Conservation (phyloP, 2,113 vertebrate genomes). For the Urocolius indicus region DNA sequence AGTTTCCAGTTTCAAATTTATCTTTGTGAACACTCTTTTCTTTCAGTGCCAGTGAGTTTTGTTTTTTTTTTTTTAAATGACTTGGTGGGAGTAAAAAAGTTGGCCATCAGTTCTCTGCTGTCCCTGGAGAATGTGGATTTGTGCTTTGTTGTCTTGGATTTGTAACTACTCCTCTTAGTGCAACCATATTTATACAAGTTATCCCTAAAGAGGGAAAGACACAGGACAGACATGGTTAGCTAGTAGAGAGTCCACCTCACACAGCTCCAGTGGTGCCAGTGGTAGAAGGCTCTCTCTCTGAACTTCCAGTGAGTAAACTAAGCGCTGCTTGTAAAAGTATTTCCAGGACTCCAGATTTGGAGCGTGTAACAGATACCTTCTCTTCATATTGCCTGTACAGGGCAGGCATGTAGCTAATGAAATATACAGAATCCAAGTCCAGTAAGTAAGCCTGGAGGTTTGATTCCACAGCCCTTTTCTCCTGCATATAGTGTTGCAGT, state of each 20-base stretch:
- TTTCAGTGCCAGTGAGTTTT: neutral
- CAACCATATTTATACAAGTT: neutral
- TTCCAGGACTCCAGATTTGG: neutral
- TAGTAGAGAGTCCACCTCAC: neutral
- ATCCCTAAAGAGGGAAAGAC: neutral
- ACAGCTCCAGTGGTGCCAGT: too few relatives aligned
- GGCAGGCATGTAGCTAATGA: neutral
- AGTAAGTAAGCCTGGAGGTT: neutral
- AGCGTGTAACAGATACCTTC: neutral
- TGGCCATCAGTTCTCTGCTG: neutral
- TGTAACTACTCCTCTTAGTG: neutral
- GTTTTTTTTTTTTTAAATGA: neutral
- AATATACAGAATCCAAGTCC: neutral
- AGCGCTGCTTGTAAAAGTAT: neutral
- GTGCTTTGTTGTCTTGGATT: neutral
- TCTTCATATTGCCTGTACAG: neutral
- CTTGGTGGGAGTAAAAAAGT: neutral
- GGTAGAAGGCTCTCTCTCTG: neutral
- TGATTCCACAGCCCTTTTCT: neutral
- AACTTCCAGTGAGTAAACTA: neutral
- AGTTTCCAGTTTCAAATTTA: neutral
- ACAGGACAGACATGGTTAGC: neutral
- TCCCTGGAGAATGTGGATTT: accelerated
- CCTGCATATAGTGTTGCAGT: neutral
- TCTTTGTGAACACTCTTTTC: neutral